These are phyloP conservation scores for Acrobasis repandana DNA, from an alignment of 2,888 invertebrate genomes.

Conservation along the genomic window DNA sequence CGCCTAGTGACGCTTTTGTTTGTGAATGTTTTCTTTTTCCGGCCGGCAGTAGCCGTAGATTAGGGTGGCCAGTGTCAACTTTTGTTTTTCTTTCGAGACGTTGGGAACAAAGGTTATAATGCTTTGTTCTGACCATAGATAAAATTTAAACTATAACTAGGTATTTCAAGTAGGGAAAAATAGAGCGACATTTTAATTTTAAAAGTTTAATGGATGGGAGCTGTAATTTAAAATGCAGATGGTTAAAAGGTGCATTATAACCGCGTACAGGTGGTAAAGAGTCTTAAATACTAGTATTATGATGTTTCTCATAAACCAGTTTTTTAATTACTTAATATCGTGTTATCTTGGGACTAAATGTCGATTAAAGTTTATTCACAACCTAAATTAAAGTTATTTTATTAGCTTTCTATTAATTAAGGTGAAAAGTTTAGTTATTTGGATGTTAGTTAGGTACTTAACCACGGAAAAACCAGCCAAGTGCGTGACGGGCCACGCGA, in stretches of 20 bases:
- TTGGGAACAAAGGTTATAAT: slow-evolving; percentile 18
- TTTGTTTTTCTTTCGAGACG: slow-evolving; percentile 17
- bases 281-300: slow-evolving; percentile 12
- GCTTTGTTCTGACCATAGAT: slow-evolving; percentile 17
- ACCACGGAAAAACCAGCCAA: no score
- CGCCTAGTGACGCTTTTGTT: slow-evolving; percentile 10
- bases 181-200: slow-evolving; percentile 3
- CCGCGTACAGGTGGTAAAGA: slow-evolving; percentile 10
- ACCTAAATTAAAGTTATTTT: not conserved
- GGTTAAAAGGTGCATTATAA: slow-evolving; percentile 36
- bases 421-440: no score
- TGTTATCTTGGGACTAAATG: not conserved
- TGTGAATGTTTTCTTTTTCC: slow-evolving; percentile 19
- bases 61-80: slow-evolving; percentile 17
- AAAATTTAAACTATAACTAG: slow-evolving; percentile 21
- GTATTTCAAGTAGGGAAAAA: slow-evolving; percentile 7
- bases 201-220: slow-evolving; percentile 13
- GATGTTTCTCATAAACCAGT: slow-evolving; percentile 17
- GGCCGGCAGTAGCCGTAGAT: slow-evolving; percentile 20
- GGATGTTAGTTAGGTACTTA: no score
- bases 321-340: slow-evolving; percentile 28
- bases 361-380: not conserved
- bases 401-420: no score
- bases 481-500: no score
- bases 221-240: slow-evolving; percentile 52